Percentiles rank a stretch among this genome's conserved stretches.
Conservation (phyloP, 2,113 vertebrate genomes). For the Nothobranchius kuhntae region DNA sequence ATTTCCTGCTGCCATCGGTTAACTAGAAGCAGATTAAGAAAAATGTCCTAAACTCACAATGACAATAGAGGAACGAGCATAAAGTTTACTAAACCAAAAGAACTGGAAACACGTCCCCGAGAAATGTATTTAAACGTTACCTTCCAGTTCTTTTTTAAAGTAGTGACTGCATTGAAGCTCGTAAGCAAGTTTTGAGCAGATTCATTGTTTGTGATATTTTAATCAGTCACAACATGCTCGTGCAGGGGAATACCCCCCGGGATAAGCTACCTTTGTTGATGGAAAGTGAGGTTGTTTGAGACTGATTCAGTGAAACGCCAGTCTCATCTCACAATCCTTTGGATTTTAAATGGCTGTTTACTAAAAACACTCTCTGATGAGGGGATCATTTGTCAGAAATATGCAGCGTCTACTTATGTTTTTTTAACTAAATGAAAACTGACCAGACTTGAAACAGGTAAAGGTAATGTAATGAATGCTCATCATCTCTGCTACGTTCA, state of each 20-base stretch:
- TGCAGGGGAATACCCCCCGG: conserved; percentile 50
- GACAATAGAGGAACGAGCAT: conserved; percentile 46
- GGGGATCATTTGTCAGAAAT: conserved; percentile 64
- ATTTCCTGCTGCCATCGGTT: conserved; percentile 74
- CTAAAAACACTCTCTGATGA: conserved; percentile 61
- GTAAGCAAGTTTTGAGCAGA: conserved; percentile 4
- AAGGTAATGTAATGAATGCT: no score
- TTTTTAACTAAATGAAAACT: neutral
- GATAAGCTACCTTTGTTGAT: conserved; percentile 57
- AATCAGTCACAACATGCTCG: conserved; percentile 40
- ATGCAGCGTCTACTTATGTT: conserved; percentile 32
- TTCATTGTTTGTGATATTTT: conserved; percentile 30
- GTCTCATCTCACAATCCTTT: conserved; percentile 64
- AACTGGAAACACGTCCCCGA: neutral
- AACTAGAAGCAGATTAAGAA: conserved; percentile 71
- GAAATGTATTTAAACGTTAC: neutral
- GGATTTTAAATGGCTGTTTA: conserved; percentile 68
- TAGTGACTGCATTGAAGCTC: neutral
- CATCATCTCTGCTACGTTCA: no score
- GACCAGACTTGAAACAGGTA: no score
- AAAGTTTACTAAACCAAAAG: conserved; percentile 9
- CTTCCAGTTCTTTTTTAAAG: neutral
- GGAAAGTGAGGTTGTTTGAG: conserved; percentile 51
- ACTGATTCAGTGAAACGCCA: conserved; percentile 58
- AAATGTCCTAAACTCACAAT: conserved; percentile 55